phyloP scores from a whole-genome alignment of 2,797 vertebrate genomes.

The Myotis myotis region DNA sequence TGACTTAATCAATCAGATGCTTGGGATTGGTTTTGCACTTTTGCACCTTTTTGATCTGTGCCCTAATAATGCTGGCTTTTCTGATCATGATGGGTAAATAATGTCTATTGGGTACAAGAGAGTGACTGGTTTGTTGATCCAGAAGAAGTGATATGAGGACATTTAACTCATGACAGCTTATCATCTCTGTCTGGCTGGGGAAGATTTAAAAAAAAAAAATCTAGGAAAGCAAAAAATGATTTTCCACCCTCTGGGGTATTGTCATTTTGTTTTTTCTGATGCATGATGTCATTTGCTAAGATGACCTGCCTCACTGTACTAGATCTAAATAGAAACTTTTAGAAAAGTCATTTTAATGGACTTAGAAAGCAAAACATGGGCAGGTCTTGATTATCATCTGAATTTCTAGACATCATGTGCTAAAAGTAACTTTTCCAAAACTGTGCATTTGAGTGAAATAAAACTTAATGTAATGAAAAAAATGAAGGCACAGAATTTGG shows the following conservation, averaged over 20 bases:
- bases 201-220: constrained; percentile 62
- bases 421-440: constrained; percentile 36
- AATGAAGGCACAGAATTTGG: background rate
- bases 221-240: constrained; percentile 51
- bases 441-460: constrained; percentile 45
- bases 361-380: constrained; percentile 41
- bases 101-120: constrained; percentile 20
- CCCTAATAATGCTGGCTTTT: background rate
- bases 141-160: constrained; percentile 55
- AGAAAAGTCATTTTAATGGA: constrained; percentile 52
- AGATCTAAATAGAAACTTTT: constrained; percentile 59
- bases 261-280: constrained; percentile 25
- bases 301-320: constrained; percentile 48
- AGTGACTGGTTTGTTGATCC: constrained; percentile 63
- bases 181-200: constrained; percentile 59
- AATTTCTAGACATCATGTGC: constrained; percentile 34
- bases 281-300: constrained; percentile 66
- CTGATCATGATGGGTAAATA: constrained; percentile 21
- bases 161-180: constrained; percentile 71
- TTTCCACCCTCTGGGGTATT: constrained; percentile 54
- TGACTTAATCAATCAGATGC: background rate
- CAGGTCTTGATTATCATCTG: constrained; percentile 1
- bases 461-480: background rate
- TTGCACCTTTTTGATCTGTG: background rate
- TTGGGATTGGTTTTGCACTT: background rate